Base-by-base conservation (phyloP, 2,113 vertebrate species). In the Caranx melampygus region DNA sequence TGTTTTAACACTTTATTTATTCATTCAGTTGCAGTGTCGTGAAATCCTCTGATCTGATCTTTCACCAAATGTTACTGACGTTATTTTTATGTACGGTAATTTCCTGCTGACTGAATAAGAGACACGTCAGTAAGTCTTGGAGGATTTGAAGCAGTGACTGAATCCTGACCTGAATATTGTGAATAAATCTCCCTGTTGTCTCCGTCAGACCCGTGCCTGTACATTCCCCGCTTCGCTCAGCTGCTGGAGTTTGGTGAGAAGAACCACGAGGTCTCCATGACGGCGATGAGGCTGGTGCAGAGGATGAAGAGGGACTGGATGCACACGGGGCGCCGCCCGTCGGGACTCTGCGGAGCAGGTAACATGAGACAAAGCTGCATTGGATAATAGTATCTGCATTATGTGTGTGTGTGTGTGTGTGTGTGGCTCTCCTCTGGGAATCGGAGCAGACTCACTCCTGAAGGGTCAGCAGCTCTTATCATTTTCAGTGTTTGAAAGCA, bases 241-340 rank as follows among this genome's bases (percentile, higher is more conserved):
- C 92, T 99, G 95, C 93, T 99, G 87, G 97, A 99, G 76, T 99
- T 99, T 0, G 97, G 97, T 0, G 96, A 98, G 71, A 99, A 98
- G 95, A 99, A 96, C 91, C 97, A 97, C 0, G 98, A 99, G n/a
- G 98, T 99, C 33, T 97, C 97, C 79, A 99, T 99, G 97, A 99
- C 98, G 0, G 98, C 98, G 0, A 86, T 99, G 82, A 81, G 97
- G 66, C 95, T 99, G 63, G 90, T 99, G 71, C 98, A 99, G 95
- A 95, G 97, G 82, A 99, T 99, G 98, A 99, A 99, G 94, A 89
- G 98, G 78, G 97, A 99, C 93, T 99, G 98, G 98, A 99, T 99
- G 97, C 98, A 99, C 94, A 99, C 97, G 0, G 98, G 98, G 45
- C 96, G 97, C 63, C 94, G 98, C 65, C 98, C 98, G 1, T 98